phyloP scores from a whole-genome alignment of 2,113 vertebrate species.

The Dicaeum eximium region DNA sequence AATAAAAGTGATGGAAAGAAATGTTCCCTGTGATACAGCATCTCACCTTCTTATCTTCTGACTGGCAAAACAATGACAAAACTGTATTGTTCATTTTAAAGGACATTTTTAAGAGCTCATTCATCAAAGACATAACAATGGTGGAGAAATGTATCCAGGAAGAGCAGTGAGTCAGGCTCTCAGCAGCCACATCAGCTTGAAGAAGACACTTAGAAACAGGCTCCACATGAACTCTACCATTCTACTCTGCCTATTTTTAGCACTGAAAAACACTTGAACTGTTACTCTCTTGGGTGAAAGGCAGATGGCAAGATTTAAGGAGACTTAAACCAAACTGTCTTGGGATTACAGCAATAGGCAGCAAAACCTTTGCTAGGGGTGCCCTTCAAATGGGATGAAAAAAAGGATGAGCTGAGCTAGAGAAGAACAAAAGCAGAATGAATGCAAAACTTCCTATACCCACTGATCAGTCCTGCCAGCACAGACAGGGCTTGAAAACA shows the following conservation, averaged over 20 bases:
- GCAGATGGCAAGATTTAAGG: background rate
- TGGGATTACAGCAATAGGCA: rapidly evolving
- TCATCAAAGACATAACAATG: background rate
- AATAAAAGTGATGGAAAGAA: background rate
- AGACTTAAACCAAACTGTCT: background rate
- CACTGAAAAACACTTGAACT: background rate
- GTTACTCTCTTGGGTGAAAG: background rate
- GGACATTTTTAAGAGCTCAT: background rate
- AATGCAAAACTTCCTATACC: background rate
- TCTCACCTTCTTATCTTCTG: background rate
- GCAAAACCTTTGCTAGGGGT: background rate
- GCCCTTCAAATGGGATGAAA: background rate
- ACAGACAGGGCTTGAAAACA: background rate
- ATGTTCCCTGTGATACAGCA: background rate
- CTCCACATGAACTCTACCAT: background rate
- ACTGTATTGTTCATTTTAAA: background rate
- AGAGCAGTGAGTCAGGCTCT: background rate
- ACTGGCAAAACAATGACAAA: background rate
- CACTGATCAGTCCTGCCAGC: background rate
- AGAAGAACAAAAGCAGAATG: background rate
- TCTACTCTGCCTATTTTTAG: background rate
- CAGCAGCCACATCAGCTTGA: background rate
- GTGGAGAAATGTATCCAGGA: background rate
- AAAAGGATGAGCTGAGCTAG: background rate
- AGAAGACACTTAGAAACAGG: background rate